Percentiles rank a stretch among this genome's conserved stretches.
Conservation (phyloP, 2,888 invertebrate species). For the Stratiomys singularior region DNA sequence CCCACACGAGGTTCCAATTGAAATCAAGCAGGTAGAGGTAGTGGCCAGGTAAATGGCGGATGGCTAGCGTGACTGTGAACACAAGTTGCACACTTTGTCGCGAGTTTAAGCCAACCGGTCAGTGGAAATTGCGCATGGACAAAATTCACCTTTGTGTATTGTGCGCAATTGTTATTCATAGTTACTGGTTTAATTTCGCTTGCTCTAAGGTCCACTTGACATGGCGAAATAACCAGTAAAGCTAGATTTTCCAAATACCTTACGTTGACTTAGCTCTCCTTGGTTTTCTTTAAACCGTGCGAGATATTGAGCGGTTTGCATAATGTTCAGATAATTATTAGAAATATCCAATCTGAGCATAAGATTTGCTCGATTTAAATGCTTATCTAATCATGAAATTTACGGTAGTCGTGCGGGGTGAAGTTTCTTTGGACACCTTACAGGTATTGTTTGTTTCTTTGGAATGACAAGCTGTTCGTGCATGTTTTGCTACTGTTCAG, state of each 20-base stretch:
- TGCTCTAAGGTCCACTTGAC: conserved; percentile 49
- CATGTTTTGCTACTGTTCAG: too few relatives aligned
- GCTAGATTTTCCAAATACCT: conserved; percentile 40
- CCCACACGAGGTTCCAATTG: neutral
- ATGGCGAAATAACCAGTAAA: conserved; percentile 39
- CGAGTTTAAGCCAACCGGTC: neutral
- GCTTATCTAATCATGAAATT: conserved; percentile 11
- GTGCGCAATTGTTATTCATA: conserved; percentile 30
- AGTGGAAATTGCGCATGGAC: conserved; percentile 5
- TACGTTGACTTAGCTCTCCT: neutral
- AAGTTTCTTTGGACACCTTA: too few relatives aligned
- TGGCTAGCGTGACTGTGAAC: too few relatives aligned
- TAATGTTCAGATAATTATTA: conserved; percentile 28
- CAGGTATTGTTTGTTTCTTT: too few relatives aligned
- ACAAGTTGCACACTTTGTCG: neutral
- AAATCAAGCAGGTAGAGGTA: neutral
- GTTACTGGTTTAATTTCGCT: conserved; percentile 19
- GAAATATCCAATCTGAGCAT: neutral
- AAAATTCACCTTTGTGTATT: conserved; percentile 30
- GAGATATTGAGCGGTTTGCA: conserved; percentile 25
- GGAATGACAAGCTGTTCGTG: too few relatives aligned
- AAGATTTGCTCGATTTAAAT: neutral
- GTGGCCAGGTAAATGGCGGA: neutral
- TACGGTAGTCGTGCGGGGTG: neutral
- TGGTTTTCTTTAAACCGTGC: neutral